Conservation (phyloP, 1,140 invertebrate genomes). For the Bombus huntii region DNA sequence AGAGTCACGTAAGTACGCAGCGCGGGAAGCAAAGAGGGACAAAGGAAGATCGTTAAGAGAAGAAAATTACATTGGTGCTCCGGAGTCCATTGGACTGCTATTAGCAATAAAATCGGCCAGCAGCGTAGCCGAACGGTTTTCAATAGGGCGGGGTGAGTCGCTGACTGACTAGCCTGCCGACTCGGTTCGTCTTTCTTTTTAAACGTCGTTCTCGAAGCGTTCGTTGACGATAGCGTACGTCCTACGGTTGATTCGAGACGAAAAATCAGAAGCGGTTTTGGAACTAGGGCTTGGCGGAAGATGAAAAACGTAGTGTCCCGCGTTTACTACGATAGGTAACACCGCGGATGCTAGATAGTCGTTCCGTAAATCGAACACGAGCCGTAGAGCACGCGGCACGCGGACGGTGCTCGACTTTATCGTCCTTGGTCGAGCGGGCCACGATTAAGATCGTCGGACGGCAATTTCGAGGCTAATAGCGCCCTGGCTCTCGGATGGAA, state of each 20-base stretch:
- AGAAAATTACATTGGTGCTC: slow-evolving; percentile 69
- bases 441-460: slow-evolving; percentile 46
- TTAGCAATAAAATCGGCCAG: slow-evolving; percentile 73
- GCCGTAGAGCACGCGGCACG: not conserved
- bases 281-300: too few species aligned
- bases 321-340: not conserved
- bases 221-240: slow-evolving; percentile 32
- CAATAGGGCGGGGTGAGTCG: not conserved
- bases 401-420: slow-evolving; percentile 37
- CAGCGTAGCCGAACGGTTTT: slow-evolving; percentile 40
- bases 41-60: slow-evolving; percentile 60
- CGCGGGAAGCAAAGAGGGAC: slow-evolving; percentile 13
- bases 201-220: slow-evolving; percentile 38
- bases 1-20: not conserved
- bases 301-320: not conserved
- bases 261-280: too few species aligned
- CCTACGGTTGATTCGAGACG: slow-evolving; percentile 24
- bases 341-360: too few species aligned
- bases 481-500: slow-evolving; percentile 21
- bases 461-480: slow-evolving; percentile 52
- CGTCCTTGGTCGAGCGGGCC: not conserved
- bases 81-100: slow-evolving; percentile 68
- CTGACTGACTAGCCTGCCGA: not conserved
- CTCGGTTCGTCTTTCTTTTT: slow-evolving; percentile 9
- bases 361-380: not conserved